Evolutionary conservation across 2,113 vertebrate genomes (phyloP), one percentile per base, ranked within the genome.

Genomic region (Xiphophorus maculatus): DNA sequence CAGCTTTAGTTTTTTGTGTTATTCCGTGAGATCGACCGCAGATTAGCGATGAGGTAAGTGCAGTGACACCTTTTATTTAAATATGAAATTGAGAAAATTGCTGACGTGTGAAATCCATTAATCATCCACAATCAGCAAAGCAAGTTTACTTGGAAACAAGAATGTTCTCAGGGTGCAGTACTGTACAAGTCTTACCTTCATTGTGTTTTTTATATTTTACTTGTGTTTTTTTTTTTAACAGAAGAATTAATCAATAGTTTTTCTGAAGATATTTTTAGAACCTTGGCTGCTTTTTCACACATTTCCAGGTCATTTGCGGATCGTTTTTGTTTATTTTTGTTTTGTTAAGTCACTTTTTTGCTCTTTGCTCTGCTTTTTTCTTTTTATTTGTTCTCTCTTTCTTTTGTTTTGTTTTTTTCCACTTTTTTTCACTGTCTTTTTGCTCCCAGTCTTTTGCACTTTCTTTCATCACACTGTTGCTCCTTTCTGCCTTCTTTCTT

Each of bases 401-500:
- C 22, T 3, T 54, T 54, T n/a, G 5, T 25, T 54, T 22, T 7
- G 19, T 54, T 44, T 44, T 44, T 17, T 54, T 54, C 5, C 5
- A 54, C 48, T 58, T 58, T 58, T 25, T 58, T 22, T n/a, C 51
- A 58, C 22, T 22, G 44, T 19, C 19, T 22, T 19, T 51, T 6
- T 54, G 17, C 19, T 54, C 48, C 19, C 48, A 0, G 15, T 54
- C 48, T 54, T 54, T 54, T 54, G 48, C 48, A 19, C 7, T 54
- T 54, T 54, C 17, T 25, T 54, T 54, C 19, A 54, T 9, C 51
- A 8, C 10, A 58, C 22, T 58, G 51, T 58, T 58, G 51, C 51
- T 58, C 51, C 17, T n/a, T 58, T 19, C 44, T 5, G 19, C 44
- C 28, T 44, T 17, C 44, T 48, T 70, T 70, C 72, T 77, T 63